Conservation (phyloP, 2,888 invertebrate genomes). For the Rhyacophila evoluta region DNA sequence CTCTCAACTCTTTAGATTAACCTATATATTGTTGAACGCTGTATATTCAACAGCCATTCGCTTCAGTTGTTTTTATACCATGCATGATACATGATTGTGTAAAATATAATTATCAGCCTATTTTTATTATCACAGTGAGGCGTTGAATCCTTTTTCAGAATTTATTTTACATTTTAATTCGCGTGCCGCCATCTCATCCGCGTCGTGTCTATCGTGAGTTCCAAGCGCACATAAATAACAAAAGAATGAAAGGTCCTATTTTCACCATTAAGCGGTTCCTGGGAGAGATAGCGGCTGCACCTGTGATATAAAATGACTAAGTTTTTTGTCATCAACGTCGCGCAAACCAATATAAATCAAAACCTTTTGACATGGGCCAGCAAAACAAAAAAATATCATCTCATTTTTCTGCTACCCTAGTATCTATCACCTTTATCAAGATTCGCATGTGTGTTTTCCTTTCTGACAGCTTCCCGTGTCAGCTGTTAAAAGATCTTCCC, state of each 20-base stretch:
- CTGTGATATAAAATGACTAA: not conserved
- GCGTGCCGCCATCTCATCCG: not conserved
- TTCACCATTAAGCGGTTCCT: not conserved
- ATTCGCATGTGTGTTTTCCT: not conserved
- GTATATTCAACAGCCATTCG: too few species aligned
- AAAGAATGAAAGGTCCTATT: not conserved
- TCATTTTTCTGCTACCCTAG: not conserved
- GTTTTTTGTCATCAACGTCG: slow-evolving; percentile 9
- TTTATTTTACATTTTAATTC: slow-evolving; percentile 8
- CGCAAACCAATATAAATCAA: not conserved
- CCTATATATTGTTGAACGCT: too few species aligned
- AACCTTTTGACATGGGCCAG: not conserved
- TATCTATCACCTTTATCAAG: not conserved
- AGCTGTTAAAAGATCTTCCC: not conserved
- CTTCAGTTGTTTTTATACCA: not conserved
- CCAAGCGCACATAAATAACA: not conserved
- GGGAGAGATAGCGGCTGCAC: slow-evolving; percentile 19
- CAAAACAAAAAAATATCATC: not conserved
- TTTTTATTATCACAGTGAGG: not conserved
- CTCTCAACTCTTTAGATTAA: too few species aligned
- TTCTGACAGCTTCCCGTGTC: not conserved
- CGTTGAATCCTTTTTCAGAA: not conserved
- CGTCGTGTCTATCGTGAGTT: too few species aligned
- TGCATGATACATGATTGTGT: not conserved
- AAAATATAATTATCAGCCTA: not conserved